Base-by-base conservation (phyloP, 1,140 invertebrate genomes). In the Anastatus disparis region DNA sequence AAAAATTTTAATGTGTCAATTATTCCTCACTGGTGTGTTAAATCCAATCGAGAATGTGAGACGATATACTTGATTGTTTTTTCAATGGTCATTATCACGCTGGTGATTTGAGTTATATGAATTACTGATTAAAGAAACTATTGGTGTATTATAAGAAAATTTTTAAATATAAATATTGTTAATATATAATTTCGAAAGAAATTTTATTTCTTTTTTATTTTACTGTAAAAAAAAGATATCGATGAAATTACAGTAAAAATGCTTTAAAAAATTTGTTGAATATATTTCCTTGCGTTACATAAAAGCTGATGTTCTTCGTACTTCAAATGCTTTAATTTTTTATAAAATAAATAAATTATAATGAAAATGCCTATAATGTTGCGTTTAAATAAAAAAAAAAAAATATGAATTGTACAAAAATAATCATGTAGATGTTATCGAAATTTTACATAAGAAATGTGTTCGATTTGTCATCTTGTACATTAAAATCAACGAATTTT, bases 1-100 rank as follows among this genome's bases (percentile, higher is more conserved):
- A 71, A 50, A 63, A 46, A 42, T 61, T 71, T 71, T 52, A 71
- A 71, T 66, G 53, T 65, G 70, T 71, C 70, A 71, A 71, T 71
- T 71, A 71, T 66, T 59, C 62, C 42, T 44, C 62, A 71, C 55
- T 31, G 46, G 38, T 63, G 68, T 63, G 35, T 70, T 44, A 70
- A 58, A 61, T 71, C 61, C 61, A 65, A 71, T 64, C 29, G 52
- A 65, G 42, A 71, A 26, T 63, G 27, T 38, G 38, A 62, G 48
- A 55, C n/a, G 35, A 64, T n/a, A 52, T 40, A 24, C 20, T 12
- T 35, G 26, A 56, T 56, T 42, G 27, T 40, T 17, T n/a, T n/a
- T n/a, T n/a, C n/a, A n/a, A 10, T 35, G 22, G n/a, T 52, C 27
- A 48, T 20, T 38, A 22, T 46, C 26, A 35, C 42, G 26, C 56